Base-by-base conservation (phyloP, 2,797 vertebrate genomes). In the Liparis tanakae region DNA sequence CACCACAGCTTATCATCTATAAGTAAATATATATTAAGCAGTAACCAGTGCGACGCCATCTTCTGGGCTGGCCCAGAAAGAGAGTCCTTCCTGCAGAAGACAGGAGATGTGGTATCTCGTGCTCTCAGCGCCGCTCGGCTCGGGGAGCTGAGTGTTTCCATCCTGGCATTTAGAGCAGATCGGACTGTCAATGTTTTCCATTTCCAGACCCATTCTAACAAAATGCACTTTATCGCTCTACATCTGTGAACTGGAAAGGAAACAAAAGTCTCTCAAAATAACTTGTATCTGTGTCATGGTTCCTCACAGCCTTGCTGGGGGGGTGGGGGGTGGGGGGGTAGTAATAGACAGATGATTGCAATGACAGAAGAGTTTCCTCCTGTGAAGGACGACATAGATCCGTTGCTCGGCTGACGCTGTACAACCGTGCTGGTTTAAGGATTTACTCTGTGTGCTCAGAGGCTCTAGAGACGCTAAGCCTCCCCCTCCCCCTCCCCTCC, bases 211-310 rank as follows among this genome's bases (percentile, higher is more conserved):
- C 44, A 54, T 71, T 74, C 59, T 36, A 79, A 75, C 25, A 68
- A 72, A 73, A 70, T 67, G 22, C 15, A 61, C 78, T 74, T 78
- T 67, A 56, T 55, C 74, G 68, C 44, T 74, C 59, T 65, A 41
- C 70, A 59, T 70, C 62, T 70, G 74, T 68, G 60, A 54, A 44
- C 43, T 56, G 61, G 41, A 67, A 78, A 61, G 62, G 61, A 81
- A 56, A 67, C 57, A 39, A 33, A 63, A 65, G 30, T 37, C 20
- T 58, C 76, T 61, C 15, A 64, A 80, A 77, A 68, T 67, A 58
- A 57, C 60, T 55, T 18, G 14, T 43, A 30, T n/a, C 7, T n/a
- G 44, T 71, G 20, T 41, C 36, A 39, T 64, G 55, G 74, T 61
- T 18, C 20, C 36, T 54, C 60, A 57, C 60, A 44, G 37, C 14